A percentile compares a stretch with the other conserved stretches of the same genome.
Conservation (phyloP, 2,113 vertebrate genomes). For the Tretioscincus oriximinensis region DNA sequence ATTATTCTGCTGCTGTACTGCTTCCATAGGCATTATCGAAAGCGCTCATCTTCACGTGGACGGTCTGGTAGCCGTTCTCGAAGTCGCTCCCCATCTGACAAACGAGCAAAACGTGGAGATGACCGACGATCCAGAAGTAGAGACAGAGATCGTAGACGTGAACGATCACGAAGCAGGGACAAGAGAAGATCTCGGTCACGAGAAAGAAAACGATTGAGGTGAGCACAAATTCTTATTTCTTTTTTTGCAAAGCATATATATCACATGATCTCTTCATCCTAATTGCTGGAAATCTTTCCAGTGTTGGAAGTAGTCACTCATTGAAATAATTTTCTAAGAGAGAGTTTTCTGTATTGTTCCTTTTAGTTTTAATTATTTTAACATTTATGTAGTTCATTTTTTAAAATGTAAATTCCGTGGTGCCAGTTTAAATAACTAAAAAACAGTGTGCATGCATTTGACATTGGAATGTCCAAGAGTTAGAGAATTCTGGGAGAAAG, state of each 20-base stretch:
- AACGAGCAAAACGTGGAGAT: slow-evolving; percentile 90
- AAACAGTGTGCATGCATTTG: too few relatives aligned
- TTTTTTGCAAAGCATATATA: not conserved
- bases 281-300: not conserved
- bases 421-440: not conserved
- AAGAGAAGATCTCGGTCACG: slow-evolving; percentile 90
- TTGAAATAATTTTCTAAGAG: too few relatives aligned
- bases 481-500: too few relatives aligned
- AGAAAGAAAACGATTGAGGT: slow-evolving; percentile 91
- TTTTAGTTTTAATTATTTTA: slow-evolving; percentile 11
- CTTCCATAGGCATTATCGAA: slow-evolving; percentile 87
- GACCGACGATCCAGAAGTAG: slow-evolving; percentile 79
- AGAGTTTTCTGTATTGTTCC: not conserved
- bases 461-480: too few relatives aligned
- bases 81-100: slow-evolving; percentile 91
- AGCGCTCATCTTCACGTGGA: slow-evolving; percentile 87
- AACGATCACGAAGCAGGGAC: slow-evolving; percentile 89
- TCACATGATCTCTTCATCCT: accelerated
- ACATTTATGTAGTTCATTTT: slow-evolving; percentile 1
- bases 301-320: accelerated
- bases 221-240: not conserved
- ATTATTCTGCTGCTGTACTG: not conserved
- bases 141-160: slow-evolving; percentile 76
- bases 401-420: not conserved
- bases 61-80: slow-evolving; percentile 89